Evolutionary conservation across 2,797 vertebrate genomes (phyloP).

Genomic region (Microctenopoma stevenorrisi): DNA sequence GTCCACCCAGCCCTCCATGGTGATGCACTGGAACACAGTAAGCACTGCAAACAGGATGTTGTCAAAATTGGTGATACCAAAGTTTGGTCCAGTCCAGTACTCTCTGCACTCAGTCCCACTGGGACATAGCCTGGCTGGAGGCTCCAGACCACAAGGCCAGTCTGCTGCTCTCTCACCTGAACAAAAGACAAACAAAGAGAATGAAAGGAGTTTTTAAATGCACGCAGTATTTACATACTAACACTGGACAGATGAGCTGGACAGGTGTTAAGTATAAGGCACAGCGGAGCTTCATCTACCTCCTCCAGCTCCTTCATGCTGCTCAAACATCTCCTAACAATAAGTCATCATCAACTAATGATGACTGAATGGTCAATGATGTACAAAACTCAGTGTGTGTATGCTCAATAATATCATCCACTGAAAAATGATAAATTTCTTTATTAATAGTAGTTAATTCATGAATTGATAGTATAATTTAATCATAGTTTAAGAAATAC

Average conservation of each 20-base stretch:
- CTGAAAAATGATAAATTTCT: too few relatives aligned
- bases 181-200: not conserved
- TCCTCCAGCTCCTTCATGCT: not conserved
- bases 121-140: conserved; percentile 87
- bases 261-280: not conserved
- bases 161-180: conserved; percentile 86
- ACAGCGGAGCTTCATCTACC: not conserved
- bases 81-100: conserved; percentile 97
- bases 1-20: conserved; percentile 98
- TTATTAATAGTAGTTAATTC: too few relatives aligned
- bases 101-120: conserved; percentile 84
- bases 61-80: conserved; percentile 98
- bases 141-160: conserved; percentile 90
- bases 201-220: not conserved
- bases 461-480: too few relatives aligned
- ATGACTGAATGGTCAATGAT: not conserved
- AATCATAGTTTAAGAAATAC: too few relatives aligned
- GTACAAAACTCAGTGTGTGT: not conserved
- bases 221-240: not conserved
- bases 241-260: not conserved
- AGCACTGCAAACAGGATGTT: conserved; percentile 97
- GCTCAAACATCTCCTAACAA: conserved; percentile 11
- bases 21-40: conserved; percentile 99
- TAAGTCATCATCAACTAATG: conserved; percentile 8
- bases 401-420: too few relatives aligned